A percentile compares a stretch with the other conserved stretches of the same genome.
phyloP scores from a whole-genome alignment of 2,113 vertebrate species.

The Mixornis gularis region DNA sequence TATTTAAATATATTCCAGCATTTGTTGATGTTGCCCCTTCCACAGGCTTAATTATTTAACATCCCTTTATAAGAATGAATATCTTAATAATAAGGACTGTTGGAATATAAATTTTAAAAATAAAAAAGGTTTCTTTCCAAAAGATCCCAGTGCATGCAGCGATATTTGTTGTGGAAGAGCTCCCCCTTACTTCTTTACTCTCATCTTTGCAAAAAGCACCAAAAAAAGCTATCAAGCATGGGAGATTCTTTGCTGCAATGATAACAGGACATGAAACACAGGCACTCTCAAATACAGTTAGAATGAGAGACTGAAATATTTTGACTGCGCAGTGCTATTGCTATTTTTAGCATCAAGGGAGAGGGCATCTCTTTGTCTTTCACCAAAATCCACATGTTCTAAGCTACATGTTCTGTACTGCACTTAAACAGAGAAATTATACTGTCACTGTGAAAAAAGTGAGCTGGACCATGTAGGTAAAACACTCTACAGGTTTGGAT shows the following conservation, averaged over 20 bases:
- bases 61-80: conserved; percentile 70
- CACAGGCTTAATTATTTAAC: conserved; percentile 71
- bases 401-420: background rate
- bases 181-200: conserved; percentile 77
- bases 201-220: conserved; percentile 50
- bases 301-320: background rate
- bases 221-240: background rate
- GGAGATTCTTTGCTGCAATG: background rate
- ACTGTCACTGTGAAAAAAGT: background rate
- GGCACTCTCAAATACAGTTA: background rate
- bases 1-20: conserved; percentile 74
- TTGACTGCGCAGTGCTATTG: background rate
- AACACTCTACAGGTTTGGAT: background rate
- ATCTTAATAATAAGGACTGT: conserved; percentile 70
- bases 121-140: conserved; percentile 45
- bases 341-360: background rate
- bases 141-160: conserved; percentile 40
- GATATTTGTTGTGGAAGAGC: conserved; percentile 78
- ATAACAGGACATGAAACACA: conserved; percentile 12
- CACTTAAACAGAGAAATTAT: background rate
- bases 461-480: background rate
- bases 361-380: background rate
- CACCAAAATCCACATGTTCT: background rate
- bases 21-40: conserved; percentile 66
- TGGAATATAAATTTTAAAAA: conserved; percentile 16